Evolutionary conservation across 2,888 invertebrate species (phyloP), one percentile per base, ranked within the genome.

Genomic region (Leucoma salicis): DNA sequence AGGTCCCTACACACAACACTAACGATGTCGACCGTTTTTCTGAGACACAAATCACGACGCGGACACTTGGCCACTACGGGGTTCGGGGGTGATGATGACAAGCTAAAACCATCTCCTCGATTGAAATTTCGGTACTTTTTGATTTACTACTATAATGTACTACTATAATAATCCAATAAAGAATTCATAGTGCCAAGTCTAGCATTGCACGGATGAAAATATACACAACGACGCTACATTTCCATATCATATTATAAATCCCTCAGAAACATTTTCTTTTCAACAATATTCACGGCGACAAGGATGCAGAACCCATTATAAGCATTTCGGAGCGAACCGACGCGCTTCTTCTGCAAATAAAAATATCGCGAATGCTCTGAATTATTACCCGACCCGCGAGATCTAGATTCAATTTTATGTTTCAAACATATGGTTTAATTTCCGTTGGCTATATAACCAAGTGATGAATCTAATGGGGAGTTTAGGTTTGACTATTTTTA

Each of bases 301-400:
- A 61, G 57, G 43, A 50, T 55, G 49, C 56, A 56, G 50, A 53
- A 55, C 49, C 63, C 56, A 65, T 65, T 71, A 70, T 65, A 63
- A 64, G 60, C 54, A 55, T 63, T 55, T 59, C 56, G 52, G 49
- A 59, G 56, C 55, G 53, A 31, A 39, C 52, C 50, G 49, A 48
- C 46, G 43, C 58, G 63, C 53, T 54, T 60, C 48, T 44, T 45
- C 42, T 44, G 56, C 51, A 62, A 66, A 70, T 65, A 65, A 68
- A 67, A 66, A 59, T 66, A 63, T 64, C 55, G 57, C 53, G 54
- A 49, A 50, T 56, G 44, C 38, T 42, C 31, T 49, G 53, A 53
- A 46, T 57, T 49, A 59, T 51, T 48, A 45, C 44, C 44, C 32
- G 14, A 49, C 39, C 45, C 35, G 25, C 42, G 31, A 21, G 37